Conservation (phyloP, 2,797 vertebrate species). For the Phrynocephalus forsythii region DNA sequence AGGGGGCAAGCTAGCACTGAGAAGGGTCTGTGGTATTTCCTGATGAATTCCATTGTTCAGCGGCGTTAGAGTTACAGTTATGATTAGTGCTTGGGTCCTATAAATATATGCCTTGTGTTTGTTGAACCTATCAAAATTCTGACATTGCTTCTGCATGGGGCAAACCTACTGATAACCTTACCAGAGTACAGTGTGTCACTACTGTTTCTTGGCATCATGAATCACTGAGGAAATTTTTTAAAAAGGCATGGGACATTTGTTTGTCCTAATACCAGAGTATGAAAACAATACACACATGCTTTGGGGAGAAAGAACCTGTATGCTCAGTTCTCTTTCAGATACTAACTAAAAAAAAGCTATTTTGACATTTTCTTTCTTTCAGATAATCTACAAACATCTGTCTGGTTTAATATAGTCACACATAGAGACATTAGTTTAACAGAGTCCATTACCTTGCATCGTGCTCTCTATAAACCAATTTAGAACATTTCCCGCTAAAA, state of each 20-base stretch:
- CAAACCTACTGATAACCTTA: not conserved
- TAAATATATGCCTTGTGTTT: not conserved
- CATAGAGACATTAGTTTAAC: conserved; percentile 4
- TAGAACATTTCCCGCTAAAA: conserved; percentile 77
- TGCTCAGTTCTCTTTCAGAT: not conserved
- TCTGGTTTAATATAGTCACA: not conserved
- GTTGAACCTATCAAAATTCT: not conserved
- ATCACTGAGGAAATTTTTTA: not conserved
- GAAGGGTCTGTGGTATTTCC: too few relatives aligned
- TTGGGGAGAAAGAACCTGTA: not conserved
- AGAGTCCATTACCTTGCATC: conserved; percentile 84
- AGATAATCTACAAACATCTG: not conserved
- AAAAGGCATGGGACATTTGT: not conserved
- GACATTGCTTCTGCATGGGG: not conserved
- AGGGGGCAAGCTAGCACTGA: too few relatives aligned
- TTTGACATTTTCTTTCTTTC: not conserved
- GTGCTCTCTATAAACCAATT: conserved; percentile 87
- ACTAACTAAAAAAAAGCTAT: not conserved
- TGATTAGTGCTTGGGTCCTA: too few relatives aligned
- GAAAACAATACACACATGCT: not conserved
- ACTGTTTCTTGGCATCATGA: too few relatives aligned
- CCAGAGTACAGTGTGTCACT: not conserved
- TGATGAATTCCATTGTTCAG: not conserved
- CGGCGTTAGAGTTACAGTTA: not conserved
- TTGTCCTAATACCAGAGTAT: not conserved